A percentile compares a stretch with the other conserved stretches of the same genome.
Conservation (phyloP, 2,797 vertebrate genomes). For the Calcarius lapponicus region DNA sequence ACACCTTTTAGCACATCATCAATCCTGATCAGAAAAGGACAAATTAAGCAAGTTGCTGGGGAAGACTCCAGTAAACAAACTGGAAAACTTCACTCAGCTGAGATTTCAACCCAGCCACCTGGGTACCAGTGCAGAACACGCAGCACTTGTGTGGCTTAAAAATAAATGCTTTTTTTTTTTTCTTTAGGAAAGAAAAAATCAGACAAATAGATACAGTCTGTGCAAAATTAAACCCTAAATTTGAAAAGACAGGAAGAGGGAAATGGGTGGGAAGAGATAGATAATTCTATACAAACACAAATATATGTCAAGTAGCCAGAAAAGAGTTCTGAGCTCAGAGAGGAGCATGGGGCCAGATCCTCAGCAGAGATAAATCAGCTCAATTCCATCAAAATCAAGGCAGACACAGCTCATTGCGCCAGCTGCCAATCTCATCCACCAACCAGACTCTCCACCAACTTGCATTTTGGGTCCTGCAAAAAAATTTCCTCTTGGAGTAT, state of each 20-base stretch:
- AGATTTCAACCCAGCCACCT: background rate
- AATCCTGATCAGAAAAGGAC: slow-evolving; percentile 36
- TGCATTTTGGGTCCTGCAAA: slow-evolving; percentile 51
- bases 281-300: slow-evolving; percentile 59
- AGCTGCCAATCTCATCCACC: slow-evolving; percentile 16
- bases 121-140: background rate
- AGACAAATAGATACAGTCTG: background rate
- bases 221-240: background rate
- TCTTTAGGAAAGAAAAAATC: background rate
- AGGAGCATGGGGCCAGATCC: background rate
- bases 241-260: background rate
- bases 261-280: slow-evolving; percentile 27
- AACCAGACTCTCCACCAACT: slow-evolving; percentile 51
- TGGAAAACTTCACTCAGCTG: background rate
- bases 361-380: background rate
- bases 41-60: slow-evolving; percentile 7
- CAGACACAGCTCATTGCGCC: background rate
- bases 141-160: background rate
- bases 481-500: slow-evolving; percentile 70
- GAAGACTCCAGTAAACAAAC: slow-evolving; percentile 20
- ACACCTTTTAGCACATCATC: slow-evolving; percentile 46
- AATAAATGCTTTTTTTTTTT: background rate
- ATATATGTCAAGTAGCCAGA: slow-evolving; percentile 16
- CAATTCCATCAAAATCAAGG: background rate
- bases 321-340: background rate